Conservation (phyloP, 2,113 vertebrate genomes). For the Genyomyrus donnyi region DNA sequence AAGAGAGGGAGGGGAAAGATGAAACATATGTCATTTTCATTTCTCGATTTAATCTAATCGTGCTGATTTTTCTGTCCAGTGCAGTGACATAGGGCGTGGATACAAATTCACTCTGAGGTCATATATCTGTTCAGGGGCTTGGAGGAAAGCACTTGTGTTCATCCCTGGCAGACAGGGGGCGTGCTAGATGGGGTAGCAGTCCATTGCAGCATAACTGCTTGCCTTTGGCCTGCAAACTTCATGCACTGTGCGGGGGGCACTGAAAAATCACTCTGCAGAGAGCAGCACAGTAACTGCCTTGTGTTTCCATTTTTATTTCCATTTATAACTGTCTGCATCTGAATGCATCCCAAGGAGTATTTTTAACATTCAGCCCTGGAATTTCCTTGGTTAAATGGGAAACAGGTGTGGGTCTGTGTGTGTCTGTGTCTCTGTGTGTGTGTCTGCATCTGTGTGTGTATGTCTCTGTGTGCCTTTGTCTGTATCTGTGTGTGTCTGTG, state of each 20-base stretch:
- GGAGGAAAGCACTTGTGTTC: background rate
- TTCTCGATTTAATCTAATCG: background rate
- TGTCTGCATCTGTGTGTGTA: background rate
- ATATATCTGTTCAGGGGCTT: background rate
- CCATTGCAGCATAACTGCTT: background rate
- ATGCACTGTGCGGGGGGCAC: background rate
- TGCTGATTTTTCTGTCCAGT: background rate
- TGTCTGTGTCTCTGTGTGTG: background rate
- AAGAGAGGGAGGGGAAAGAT: background rate
- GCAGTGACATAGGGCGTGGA: background rate
- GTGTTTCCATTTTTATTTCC: background rate
- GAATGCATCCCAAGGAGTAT: background rate
- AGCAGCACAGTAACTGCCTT: background rate
- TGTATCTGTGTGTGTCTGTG: background rate
- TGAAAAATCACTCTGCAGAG: background rate
- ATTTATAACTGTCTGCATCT: background rate
- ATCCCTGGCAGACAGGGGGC: background rate
- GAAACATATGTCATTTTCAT: background rate
- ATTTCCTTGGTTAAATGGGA: background rate
- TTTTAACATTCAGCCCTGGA: background rate
- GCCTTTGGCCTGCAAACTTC: background rate
- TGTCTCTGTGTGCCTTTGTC: background rate
- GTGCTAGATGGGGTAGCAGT: background rate
- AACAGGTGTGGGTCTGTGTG: background rate
- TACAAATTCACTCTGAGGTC: background rate